Evolutionary conservation across 2,797 vertebrate species (phyloP), one percentile per base, ranked within the genome.

Genomic region (Hydrocynus forskahlii): DNA sequence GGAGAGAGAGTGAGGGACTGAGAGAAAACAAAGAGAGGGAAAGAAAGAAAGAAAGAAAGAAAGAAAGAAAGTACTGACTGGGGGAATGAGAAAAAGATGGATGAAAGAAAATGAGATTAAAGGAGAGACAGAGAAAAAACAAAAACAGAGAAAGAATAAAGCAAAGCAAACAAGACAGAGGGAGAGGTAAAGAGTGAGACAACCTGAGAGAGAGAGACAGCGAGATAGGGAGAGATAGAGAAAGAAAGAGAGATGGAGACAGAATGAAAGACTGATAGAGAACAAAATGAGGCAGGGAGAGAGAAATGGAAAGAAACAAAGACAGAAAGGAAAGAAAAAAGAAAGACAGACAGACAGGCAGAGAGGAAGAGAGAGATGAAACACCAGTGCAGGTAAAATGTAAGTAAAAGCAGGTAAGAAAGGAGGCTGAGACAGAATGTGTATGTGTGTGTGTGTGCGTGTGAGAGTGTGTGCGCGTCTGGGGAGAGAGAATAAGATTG

Each of bases 121-220:
- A 1, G 76, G 43, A 64, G 25, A 59, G 48, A 45, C 0, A 70
- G 54, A 62, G 29, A 57, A 63, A 67, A 17, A 82, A 48, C 76
- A 5, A 79, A 23, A 50, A 14, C 75, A 60, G 25, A 76, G 52
- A 75, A 63, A 29, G 48, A 7, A 25, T 19, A 68, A 63, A 81
- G 52, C 72, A 38, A 81, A 66, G 79, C 10, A 64, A 29, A 82
- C 6, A 43, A 43, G 43, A 43, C n/a, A 59, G 79, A 29, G 67
- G 66, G 23, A 67, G 16, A n/a, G 19, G 73, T 12, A 12, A 16
- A 48, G 14, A 13, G 52, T 17, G 14, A 17, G 38, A 38, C 23
- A 54, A 29, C 7, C 13, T 52, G 13, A 43, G 79, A 62, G 16
- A 38, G 40, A 70, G 8, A 21, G 60, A 38, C 45, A 67, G 25